Base-by-base conservation (phyloP, 2,113 vertebrate species). In the Limnothrissa miodon region DNA sequence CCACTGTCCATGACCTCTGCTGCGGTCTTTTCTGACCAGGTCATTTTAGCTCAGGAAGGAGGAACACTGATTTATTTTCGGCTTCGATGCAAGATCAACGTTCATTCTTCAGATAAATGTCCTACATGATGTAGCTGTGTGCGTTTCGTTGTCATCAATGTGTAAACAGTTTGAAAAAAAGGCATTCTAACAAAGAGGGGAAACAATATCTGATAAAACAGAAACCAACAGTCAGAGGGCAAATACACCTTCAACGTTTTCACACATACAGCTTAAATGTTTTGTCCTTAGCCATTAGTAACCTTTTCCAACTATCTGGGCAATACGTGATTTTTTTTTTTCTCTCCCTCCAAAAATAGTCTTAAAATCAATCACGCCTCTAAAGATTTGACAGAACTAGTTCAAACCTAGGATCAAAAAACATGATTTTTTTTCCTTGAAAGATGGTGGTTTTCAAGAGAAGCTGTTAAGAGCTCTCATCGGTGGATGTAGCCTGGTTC, bases 401-500 rank as follows among this genome's bases (percentile, higher is more conserved):
- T 36, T 33, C 66, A 29, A 33, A 74, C 66, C 13, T 74, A 74
- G 0, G 15, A 36, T 15, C 13, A 17, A 33, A 74, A 70, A 74
- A 15, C 46, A 48, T 10, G 2, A 74, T 15, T 29, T 36, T 36
- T 4, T 74, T 36, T 74, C 33, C 5, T 36, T 13, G 25, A 33
- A 4, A 36, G 1, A 11, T 15, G 62, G 79, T 53, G 79, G 15
- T 44, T 13, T 21, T 13, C 39, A 48, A 33, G 70, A 45, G 78
- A 9, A 84, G n/a, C n/a, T 33, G 70, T 83, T 87, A 85, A 53
- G 84, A 84, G 82, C 85, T 85, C 53, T 87, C 87, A 23, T 88
- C 85, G 7, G 86, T 86, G 36, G 85, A 85, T 1, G 85, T 87
- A 84, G 79, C 81, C 15, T 45, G 70, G 66, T 84, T 80, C 59